Evolutionary conservation across 1,140 invertebrate genomes (phyloP), one percentile per base, ranked within the genome.

Genomic region (Trachymyrmex cornetzi): DNA sequence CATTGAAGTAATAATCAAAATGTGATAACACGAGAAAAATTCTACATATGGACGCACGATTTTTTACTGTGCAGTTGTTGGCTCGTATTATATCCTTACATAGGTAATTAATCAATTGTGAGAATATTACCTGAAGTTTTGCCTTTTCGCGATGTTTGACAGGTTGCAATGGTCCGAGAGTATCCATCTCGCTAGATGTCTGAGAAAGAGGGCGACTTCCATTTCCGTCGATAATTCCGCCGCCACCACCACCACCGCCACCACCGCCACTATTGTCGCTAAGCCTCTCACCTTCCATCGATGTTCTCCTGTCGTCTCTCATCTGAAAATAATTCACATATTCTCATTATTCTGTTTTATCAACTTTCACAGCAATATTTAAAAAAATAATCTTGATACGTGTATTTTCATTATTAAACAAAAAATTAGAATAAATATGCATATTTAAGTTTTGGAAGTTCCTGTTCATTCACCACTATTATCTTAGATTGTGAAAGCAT

Each of bases 151-250:
- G 94, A 86, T 94, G 93, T 86, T 95, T 95, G 16, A 95, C 92
- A 27, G 93, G 87, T 82, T 94, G 94, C 61, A 94, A 77, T 22
- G 94, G 91, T 67, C 93, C 91, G 55, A 94, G 92, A 5, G 94
- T 94, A 27, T 95, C 94, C 90, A 95, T 93, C 90, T 95, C 95
- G 71, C 94, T 95, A 9, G 96, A 96, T n/a, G 95, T 96, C 91
- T 96, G 96, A 38, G 96, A 96, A 86, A 96, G 93, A 38, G 96
- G 96, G 57, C 96, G 93, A 87, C 95, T 96, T 86, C 90, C 93
- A 79, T 88, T 93, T 85, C 91, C 94, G 84, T 95, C 94, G 38
- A 91, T 81, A n/a, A 93, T 92, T 14, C 77, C 75, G 5, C 88
- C 91, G 71, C 94, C 89, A 55, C 91, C 92, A 3, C 72, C 72